These are phyloP conservation scores for Ataeniobius toweri DNA, from an alignment of 2,797 vertebrate genomes.

Conservation along the genomic window DNA sequence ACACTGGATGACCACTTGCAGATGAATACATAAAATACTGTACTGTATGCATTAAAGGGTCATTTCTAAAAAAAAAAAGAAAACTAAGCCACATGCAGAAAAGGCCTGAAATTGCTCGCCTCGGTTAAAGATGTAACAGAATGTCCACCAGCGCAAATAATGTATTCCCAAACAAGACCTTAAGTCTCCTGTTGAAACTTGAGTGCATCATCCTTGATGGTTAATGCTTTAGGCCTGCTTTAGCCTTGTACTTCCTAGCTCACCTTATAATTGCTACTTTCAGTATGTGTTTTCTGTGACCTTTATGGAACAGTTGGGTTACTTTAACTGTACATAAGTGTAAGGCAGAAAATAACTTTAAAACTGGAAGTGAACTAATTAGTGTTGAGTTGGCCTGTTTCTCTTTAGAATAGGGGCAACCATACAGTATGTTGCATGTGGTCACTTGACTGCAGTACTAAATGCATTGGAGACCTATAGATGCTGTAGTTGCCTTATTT, in stretches of 20 bases:
- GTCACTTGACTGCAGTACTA: conserved; percentile 63
- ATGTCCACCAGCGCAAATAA: conserved; percentile 48
- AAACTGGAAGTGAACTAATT: conserved; percentile 46
- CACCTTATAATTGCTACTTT: conserved; percentile 20
- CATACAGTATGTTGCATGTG: conserved; percentile 34
- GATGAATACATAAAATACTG: conserved; percentile 10
- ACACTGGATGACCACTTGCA: conserved; percentile 32
- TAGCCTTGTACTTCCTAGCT: conserved; percentile 39
- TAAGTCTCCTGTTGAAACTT: conserved; percentile 78
- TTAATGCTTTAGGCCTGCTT: conserved; percentile 59
- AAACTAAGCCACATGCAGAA: neutral
- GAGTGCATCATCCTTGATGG: conserved; percentile 51
- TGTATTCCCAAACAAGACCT: conserved; percentile 48
- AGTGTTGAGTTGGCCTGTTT: conserved; percentile 32
- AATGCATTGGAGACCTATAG: conserved; percentile 71
- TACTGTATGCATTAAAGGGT: conserved; percentile 3
- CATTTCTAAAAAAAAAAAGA: conserved; percentile 2
- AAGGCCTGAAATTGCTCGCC: conserved; percentile 37
- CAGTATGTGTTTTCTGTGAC: conserved; percentile 6
- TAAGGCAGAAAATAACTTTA: conserved; percentile 15
- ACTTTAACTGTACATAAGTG: neutral
- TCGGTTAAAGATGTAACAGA: conserved; percentile 47
- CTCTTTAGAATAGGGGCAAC: conserved; percentile 11
- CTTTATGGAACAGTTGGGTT: conserved; percentile 20
- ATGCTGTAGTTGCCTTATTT: conserved; percentile 83